Evolutionary conservation across 1,140 invertebrate genomes (phyloP).

Genomic region (Leptopilina boulardi): DNA sequence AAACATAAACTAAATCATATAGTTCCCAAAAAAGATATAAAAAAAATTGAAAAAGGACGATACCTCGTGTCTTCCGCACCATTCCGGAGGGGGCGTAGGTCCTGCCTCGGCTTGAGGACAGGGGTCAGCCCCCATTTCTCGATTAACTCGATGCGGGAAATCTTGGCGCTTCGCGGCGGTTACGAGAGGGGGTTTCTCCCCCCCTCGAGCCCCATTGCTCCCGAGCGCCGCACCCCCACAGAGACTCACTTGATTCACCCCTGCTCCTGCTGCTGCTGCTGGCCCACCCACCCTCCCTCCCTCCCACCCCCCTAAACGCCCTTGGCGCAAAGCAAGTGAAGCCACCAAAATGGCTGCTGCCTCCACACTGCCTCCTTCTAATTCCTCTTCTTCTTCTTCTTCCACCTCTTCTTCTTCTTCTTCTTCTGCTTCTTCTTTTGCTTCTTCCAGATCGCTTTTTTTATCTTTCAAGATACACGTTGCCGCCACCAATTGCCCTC

Average conservation of each 20-base stretch:
- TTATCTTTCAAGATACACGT: neutral
- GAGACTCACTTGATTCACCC: slow-evolving; percentile 67
- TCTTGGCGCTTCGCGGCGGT: slow-evolving; percentile 82
- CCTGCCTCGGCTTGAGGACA: slow-evolving; percentile 95
- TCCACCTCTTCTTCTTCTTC: too few relatives aligned
- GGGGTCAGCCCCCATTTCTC: slow-evolving; percentile 97
- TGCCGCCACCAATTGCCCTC: neutral
- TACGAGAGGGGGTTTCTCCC: slow-evolving; percentile 76
- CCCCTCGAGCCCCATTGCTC: slow-evolving; percentile 75
- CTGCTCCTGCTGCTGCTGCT: slow-evolving; percentile 13
- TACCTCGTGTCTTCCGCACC: slow-evolving; percentile 79
- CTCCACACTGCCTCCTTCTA: neutral
- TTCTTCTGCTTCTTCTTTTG: neutral
- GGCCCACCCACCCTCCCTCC: slow-evolving; percentile 40
- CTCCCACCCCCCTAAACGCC: neutral
- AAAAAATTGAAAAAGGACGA: neutral
- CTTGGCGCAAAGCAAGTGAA: slow-evolving; percentile 53
- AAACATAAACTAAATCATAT: too few relatives aligned
- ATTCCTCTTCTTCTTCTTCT: neutral
- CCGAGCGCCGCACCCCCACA: slow-evolving; percentile 67
- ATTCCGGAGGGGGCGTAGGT: slow-evolving; percentile 85
- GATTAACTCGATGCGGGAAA: slow-evolving; percentile 96
- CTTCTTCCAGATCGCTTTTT: slow-evolving; percentile 21
- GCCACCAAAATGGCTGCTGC: slow-evolving; percentile 60
- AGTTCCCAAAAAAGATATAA: neutral